Base-by-base conservation (phyloP, 2,113 vertebrate genomes). In the Coregonus clupeaformis region DNA sequence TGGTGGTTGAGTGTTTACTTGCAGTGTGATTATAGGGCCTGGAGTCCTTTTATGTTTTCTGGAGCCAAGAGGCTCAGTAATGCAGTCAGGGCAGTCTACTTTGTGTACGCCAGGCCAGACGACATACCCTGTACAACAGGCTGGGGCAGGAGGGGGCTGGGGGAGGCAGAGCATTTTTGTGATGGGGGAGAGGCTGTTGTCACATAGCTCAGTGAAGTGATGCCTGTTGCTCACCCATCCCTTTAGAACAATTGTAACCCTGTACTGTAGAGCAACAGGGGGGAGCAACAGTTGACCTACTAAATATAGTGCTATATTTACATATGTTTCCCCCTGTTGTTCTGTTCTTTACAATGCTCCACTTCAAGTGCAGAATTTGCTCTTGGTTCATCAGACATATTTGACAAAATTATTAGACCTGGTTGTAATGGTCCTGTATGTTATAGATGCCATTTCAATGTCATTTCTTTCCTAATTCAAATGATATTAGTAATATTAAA, bases 231-330 rank as follows among this genome's bases (percentile, higher is more conserved):
- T 76, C 71, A 60, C 73, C 62, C 79, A 67, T 80, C 78, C 74
- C 71, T 80, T 57, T 78, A 60, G 79, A 84, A 82, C 77, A 84
- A 82, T 82, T 71, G 80, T 49, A 59, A 80, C 74, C 36, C 76
- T 47, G 29, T 49, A 52, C 66, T 71, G 32, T 36, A 1, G n/a
- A 52, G 16, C 14, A 1, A 66, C 65, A 68, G 81, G 81, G 83
- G 81, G 83, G 82, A 49, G 68, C 3, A 69, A 13, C 42, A 25
- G 13, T 25, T 84, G 83, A 60, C 18, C 64, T 6, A 70, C 74
- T 30, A 72, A 82, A 87, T 42, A 87, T 78, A 85, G 66, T 42
- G 1, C 49, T 52, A 18, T 36, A 20, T 2, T 67, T 32, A 73
- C 49, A 52, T 52, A 52, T 52, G 49, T 49, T 49, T 3, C 69